Conservation (phyloP, 2,888 invertebrate genomes). For the Oegoconia quadripuncta region DNA sequence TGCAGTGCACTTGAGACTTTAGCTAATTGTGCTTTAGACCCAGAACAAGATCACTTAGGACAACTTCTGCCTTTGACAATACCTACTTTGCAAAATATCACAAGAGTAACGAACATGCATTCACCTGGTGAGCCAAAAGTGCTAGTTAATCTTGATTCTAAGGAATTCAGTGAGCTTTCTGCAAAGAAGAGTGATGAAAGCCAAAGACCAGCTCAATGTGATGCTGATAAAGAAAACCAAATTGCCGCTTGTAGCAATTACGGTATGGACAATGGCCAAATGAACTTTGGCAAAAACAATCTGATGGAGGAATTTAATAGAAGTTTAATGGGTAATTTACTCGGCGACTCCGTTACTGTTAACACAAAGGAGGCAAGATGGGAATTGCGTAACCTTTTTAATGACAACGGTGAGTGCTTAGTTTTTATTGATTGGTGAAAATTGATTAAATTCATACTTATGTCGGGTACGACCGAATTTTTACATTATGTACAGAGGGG, state of each 20-base stretch:
- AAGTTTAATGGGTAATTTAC: constrained; percentile 71
- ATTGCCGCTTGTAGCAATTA: constrained; percentile 35
- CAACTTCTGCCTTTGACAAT: constrained; percentile 68
- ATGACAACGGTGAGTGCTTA: constrained; percentile 59
- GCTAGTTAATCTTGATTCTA: constrained; percentile 68
- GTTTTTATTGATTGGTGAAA: no score
- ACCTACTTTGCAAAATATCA: constrained; percentile 67
- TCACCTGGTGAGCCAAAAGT: constrained; percentile 73
- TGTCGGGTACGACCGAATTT: no score
- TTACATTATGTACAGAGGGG: no score
- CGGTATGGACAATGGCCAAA: constrained; percentile 43
- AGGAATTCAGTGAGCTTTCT: constrained; percentile 64
- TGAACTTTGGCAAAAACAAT: constrained; percentile 59
- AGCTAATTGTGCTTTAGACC: constrained; percentile 69
- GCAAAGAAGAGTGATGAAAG: constrained; percentile 53
- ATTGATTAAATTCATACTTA: not conserved
- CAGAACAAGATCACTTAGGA: constrained; percentile 67
- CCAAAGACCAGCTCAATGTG: constrained; percentile 31
- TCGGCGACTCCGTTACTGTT: constrained; percentile 81
- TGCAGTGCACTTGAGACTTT: constrained; percentile 72
- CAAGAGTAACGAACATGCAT: constrained; percentile 69
- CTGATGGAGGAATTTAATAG: constrained; percentile 71
- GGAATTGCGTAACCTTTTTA: constrained; percentile 81
- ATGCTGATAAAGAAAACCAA: constrained; percentile 57
- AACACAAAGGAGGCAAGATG: constrained; percentile 85